Evolutionary conservation across 2,113 vertebrate genomes (phyloP).

Genomic region (Amblyopsis rosae): DNA sequence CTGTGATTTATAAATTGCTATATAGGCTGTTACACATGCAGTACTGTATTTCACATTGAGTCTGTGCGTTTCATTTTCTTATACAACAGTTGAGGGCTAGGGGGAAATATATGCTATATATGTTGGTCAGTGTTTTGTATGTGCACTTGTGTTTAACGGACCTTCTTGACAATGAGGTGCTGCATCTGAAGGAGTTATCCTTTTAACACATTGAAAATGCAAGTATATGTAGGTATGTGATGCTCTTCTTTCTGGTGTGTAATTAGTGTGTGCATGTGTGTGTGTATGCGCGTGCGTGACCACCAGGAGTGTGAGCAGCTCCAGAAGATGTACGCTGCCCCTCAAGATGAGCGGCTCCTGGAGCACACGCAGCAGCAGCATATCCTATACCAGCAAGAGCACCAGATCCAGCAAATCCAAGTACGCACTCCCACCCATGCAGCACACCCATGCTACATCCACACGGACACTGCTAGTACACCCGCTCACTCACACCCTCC

Average conservation of each 20-base stretch:
- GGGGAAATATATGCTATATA: too few relatives aligned
- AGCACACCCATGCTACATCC: too few relatives aligned
- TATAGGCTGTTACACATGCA: too few relatives aligned
- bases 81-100: too few relatives aligned
- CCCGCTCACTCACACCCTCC: too few relatives aligned
- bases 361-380: conserved; percentile 99
- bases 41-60: too few relatives aligned
- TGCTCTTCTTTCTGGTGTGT: not conserved
- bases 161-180: too few relatives aligned
- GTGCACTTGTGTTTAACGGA: too few relatives aligned
- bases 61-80: too few relatives aligned
- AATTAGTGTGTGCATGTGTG: conserved; percentile 9
- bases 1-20: too few relatives aligned
- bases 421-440: conserved; percentile 57
- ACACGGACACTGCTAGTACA: too few relatives aligned
- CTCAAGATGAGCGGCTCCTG: conserved; percentile 88
- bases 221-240: not conserved
- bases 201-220: not conserved
- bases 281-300: not conserved
- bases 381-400: conserved; percentile 96
- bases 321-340: conserved; percentile 94
- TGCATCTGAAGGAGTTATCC: not conserved
- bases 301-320: conserved; percentile 95
- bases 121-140: too few relatives aligned
- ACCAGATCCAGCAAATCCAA: conserved; percentile 95